phyloP scores from a whole-genome alignment of 35 echinoderm and acorn worm genomes.

The Apostichopus californicus region DNA sequence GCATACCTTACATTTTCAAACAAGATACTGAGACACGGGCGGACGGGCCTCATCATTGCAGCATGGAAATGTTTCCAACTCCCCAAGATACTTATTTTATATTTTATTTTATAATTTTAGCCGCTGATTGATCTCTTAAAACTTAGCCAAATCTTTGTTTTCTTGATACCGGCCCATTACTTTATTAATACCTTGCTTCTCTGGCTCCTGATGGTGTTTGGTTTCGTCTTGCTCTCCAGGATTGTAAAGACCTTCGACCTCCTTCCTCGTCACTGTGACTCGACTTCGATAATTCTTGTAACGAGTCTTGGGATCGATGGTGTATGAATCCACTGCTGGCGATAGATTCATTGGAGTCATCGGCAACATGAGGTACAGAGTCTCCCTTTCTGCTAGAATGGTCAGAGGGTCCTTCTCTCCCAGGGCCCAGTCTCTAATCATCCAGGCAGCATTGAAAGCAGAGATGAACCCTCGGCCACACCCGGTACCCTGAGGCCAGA shows the following conservation, averaged over 20 bases:
- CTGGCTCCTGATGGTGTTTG: too few relatives aligned
- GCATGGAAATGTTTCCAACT: not conserved
- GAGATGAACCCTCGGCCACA: slow-evolving; percentile 18
- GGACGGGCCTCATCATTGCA: too few relatives aligned
- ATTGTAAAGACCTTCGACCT: slow-evolving; percentile 35
- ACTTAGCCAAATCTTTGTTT: too few relatives aligned
- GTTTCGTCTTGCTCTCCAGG: not conserved
- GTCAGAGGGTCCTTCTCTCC: slow-evolving; percentile 22
- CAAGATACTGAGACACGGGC: too few relatives aligned
- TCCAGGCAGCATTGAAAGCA: slow-evolving; percentile 41
- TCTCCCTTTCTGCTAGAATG: slow-evolving; percentile 41
- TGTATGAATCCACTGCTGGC: not conserved
- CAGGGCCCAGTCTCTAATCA: slow-evolving; percentile 37
- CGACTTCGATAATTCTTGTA: not conserved
- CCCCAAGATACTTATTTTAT: too few relatives aligned
- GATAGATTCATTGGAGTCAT: not conserved
- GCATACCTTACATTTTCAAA: too few relatives aligned
- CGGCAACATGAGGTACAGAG: slow-evolving; percentile 8
- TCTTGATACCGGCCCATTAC: too few relatives aligned
- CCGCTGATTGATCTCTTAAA: too few relatives aligned
- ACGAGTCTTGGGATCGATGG: slow-evolving; percentile 16
- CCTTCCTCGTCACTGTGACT: not conserved
- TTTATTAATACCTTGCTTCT: too few relatives aligned
- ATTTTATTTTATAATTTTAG: too few relatives aligned
- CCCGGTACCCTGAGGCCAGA: slow-evolving; percentile 53